Evolutionary conservation across 2,888 invertebrate genomes (phyloP), one percentile per base, ranked within the genome.

Genomic region (Xanthia togata): DNA sequence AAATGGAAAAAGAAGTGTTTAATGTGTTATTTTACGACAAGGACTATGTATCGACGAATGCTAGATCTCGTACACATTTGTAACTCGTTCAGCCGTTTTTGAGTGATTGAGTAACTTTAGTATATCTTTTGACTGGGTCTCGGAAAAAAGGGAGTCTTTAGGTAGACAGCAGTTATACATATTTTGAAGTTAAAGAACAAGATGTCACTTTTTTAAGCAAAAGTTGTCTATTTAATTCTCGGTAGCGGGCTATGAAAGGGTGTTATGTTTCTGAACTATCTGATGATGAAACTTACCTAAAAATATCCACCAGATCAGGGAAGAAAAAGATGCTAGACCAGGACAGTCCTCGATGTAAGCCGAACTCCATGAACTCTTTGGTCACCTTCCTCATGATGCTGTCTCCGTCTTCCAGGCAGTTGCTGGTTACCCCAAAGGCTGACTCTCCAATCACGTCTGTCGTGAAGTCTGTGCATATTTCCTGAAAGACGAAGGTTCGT

Each of bases 261-360:
- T 12, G 26, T 17, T 26, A 35, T 73, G 3, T 20, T 44, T 65
- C 26, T 20, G 64, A 57, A 44, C 64, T 64, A 9, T 20, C 20
- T 23, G 17, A 26, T 31, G 1, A 35, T 12, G 5, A 38, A 1
- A 17, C 63, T 72, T 75, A 93, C 93, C 93, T 76, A 44, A 93
- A 92, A n/a, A 90, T 67, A 78, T 92, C 90, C 0, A 91, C 92
- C 1, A 93, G 73, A 53, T 90, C 88, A 0, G 94, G 94, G 9
- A 90, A 86, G 83, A 93, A 94, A 89, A 94, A 94, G 38, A 93
- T 92, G 73, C 90, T 90, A 35, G 89, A 88, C 92, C 92, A 93
- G 4, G 82, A 83, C 4, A 92, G 8, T 4, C 93, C 92, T 26
- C 94, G 87, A 26, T 84, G 78, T 4, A 88, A 12, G 67, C 79